Evolutionary conservation across 2,113 vertebrate genomes (phyloP).

Genomic region (Zapus hudsonius): DNA sequence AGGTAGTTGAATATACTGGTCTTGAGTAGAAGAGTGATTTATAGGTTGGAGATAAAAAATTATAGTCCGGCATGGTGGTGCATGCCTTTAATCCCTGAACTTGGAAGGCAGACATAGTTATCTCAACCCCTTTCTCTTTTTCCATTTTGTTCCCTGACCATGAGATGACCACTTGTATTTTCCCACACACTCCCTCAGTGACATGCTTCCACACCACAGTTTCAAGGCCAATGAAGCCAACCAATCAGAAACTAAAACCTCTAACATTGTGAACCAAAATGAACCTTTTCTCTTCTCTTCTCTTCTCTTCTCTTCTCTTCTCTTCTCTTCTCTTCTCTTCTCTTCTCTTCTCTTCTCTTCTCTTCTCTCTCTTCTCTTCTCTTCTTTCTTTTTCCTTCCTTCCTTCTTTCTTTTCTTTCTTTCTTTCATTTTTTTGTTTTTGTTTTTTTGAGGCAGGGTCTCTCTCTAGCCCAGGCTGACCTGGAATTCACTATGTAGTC

Average conservation of each 20-base stretch:
- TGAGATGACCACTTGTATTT: background rate
- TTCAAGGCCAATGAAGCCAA: background rate
- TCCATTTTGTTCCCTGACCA: background rate
- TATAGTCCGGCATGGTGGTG: no score
- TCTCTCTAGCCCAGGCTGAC: no score
- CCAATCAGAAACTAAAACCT: background rate
- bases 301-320: background rate
- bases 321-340: background rate
- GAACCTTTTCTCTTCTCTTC: background rate
- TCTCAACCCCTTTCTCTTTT: background rate
- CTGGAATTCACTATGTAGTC: no score
- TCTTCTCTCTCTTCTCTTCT: background rate
- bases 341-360: background rate
- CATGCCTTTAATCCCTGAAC: no score
- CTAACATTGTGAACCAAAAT: background rate
- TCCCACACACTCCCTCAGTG: background rate
- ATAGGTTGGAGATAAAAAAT: conserved; percentile 11
- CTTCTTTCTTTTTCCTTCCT: no score
- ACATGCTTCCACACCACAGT: background rate
- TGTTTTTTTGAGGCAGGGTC: no score
- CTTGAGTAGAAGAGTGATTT: conserved; percentile 12
- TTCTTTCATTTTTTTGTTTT: no score
- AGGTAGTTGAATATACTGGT: background rate
- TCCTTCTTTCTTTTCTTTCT: background rate
- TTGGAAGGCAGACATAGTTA: no score